These are phyloP conservation scores for Morus bassanus DNA, from an alignment of 2,797 vertebrate species.

Conservation along the genomic window DNA sequence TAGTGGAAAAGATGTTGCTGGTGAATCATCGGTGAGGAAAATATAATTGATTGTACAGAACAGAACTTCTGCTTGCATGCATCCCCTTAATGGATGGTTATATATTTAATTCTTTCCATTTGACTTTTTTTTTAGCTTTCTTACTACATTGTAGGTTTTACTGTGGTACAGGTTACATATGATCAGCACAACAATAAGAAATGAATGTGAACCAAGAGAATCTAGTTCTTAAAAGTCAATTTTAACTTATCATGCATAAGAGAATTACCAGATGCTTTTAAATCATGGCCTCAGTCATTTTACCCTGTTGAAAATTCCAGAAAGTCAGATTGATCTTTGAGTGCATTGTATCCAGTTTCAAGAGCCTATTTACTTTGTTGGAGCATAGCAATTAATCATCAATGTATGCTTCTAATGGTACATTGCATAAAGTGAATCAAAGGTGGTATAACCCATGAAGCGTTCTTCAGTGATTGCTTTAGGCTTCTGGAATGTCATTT, in stretches of 20 bases:
- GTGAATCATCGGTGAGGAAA: neutral
- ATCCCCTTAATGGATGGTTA: neutral
- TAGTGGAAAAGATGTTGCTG: neutral
- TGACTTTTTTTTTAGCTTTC: neutral
- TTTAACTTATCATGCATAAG: neutral
- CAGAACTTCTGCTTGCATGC: neutral
- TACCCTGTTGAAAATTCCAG: neutral
- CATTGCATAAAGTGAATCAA: neutral
- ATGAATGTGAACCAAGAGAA: neutral
- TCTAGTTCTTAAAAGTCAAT: neutral
- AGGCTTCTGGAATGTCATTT: neutral
- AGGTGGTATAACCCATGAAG: neutral
- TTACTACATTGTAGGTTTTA: neutral
- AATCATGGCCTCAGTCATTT: neutral
- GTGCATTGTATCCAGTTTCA: neutral
- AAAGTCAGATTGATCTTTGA: neutral
- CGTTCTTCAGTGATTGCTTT: neutral
- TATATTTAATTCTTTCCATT: neutral
- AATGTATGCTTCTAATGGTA: neutral
- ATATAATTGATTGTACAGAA: neutral
- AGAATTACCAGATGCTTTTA: neutral
- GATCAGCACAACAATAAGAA: neutral
- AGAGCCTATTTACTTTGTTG: neutral
- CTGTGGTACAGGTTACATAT: neutral
- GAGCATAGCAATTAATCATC: slow-evolving; percentile 12